Evolutionary conservation across 1,140 invertebrate genomes (phyloP).

Genomic region (Colletes latitarsis): DNA sequence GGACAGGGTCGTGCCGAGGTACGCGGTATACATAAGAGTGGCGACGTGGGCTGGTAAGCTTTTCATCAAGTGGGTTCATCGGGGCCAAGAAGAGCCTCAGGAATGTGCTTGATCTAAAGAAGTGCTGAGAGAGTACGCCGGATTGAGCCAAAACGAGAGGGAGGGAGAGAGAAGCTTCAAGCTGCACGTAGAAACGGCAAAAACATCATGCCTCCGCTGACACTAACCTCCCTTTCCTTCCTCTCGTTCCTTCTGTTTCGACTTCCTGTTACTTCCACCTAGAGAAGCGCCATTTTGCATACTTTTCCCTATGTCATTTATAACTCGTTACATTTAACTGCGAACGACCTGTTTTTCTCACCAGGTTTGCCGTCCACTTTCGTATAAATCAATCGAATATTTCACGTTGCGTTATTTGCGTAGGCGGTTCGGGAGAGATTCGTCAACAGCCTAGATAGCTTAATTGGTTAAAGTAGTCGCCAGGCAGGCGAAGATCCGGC

Average conservation of each 20-base stretch:
- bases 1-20: conserved; percentile 43
- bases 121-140: conserved; percentile 61
- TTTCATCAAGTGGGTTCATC: conserved; percentile 79
- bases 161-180: conserved; percentile 46
- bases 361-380: too few species aligned
- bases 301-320: too few species aligned
- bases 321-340: too few species aligned
- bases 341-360: too few species aligned
- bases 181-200: conserved; percentile 63
- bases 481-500: neutral
- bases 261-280: neutral
- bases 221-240: conserved; percentile 52
- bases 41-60: conserved; percentile 68
- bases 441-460: too few species aligned
- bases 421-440: too few species aligned
- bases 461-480: neutral
- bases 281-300: neutral
- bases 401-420: too few species aligned
- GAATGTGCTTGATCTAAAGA: conserved; percentile 75
- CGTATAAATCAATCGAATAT: too few species aligned
- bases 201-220: conserved; percentile 73
- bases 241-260: conserved; percentile 24
- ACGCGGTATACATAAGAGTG: conserved; percentile 46
- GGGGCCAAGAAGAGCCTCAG: conserved; percentile 73
- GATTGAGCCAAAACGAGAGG: conserved; percentile 27